These are phyloP conservation scores for Zootoca vivipara DNA, from an alignment of 2,113 vertebrate species.

Conservation along the genomic window DNA sequence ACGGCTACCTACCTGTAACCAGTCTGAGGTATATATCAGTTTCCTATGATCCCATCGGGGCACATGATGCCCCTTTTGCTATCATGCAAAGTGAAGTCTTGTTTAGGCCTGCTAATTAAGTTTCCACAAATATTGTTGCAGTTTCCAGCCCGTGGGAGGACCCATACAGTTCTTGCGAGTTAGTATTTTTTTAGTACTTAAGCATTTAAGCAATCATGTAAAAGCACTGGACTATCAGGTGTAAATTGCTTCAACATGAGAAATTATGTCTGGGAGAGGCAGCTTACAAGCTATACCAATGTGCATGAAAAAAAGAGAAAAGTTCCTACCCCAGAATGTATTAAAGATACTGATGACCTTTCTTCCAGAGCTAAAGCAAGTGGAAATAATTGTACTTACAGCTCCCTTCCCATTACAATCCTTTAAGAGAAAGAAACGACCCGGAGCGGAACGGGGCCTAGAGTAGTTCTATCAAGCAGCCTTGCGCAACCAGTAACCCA, in stretches of 20 bases:
- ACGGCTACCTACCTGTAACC: no score
- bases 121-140: not conserved
- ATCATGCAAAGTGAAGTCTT: no score
- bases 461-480: not conserved
- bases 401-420: not conserved
- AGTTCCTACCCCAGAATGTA: not conserved
- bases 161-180: not conserved
- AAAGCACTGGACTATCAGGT: conserved; percentile 22
- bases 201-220: conserved; percentile 53
- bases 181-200: conserved; percentile 50
- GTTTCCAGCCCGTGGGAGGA: conserved; percentile 15
- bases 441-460: not conserved
- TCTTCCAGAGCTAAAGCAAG: not conserved
- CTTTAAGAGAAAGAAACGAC: not conserved
- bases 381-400: not conserved
- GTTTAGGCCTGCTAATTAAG: no score
- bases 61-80: not conserved
- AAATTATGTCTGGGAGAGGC: conserved; percentile 32
- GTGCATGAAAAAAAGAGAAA: not conserved
- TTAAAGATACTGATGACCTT: not conserved
- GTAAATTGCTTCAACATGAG: conserved; percentile 11
- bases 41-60: not conserved
- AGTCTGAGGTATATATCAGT: not conserved
- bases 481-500: not conserved
- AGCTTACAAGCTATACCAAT: not conserved